phyloP scores from a whole-genome alignment of 2,888 invertebrate species.

The Melanchra persicariae region DNA sequence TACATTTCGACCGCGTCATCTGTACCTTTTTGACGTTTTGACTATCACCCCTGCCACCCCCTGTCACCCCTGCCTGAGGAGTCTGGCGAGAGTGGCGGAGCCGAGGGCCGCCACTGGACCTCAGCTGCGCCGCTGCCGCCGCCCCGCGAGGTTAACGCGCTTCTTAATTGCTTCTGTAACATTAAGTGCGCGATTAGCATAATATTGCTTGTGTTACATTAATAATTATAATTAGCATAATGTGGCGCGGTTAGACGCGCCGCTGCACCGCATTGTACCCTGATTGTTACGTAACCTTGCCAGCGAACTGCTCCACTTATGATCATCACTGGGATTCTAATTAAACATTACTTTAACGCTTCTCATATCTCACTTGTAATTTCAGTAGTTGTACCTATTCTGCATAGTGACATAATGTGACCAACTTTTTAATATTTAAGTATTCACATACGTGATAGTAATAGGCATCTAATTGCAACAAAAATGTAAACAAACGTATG shows the following conservation, averaged over 20 bases:
- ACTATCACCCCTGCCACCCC: no score
- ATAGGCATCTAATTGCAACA: background rate
- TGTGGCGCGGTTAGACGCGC: conserved; percentile 55
- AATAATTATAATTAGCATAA: conserved; percentile 71
- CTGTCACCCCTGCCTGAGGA: no score
- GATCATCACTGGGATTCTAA: background rate
- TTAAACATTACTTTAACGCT: background rate
- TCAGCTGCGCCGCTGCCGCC: background rate
- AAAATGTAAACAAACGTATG: background rate
- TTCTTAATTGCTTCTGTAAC: conserved; percentile 69
- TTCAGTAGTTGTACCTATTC: background rate
- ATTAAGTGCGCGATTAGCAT: conserved; percentile 71
- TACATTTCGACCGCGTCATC: no score
- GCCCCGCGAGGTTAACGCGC: conserved; percentile 59
- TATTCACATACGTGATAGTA: background rate
- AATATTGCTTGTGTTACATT: conserved; percentile 66
- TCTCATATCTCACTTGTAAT: no score
- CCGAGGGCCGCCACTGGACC: no score
- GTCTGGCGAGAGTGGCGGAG: no score
- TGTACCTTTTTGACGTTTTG: no score
- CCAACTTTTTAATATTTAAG: background rate
- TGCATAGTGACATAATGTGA: background rate
- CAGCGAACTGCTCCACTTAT: background rate
- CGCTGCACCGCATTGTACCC: conserved; percentile 29
- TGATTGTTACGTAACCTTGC: conserved; percentile 43